These are phyloP conservation scores for Drosophila prosaltans DNA, from an alignment of 1,140 invertebrate species.

Conservation along the genomic window DNA sequence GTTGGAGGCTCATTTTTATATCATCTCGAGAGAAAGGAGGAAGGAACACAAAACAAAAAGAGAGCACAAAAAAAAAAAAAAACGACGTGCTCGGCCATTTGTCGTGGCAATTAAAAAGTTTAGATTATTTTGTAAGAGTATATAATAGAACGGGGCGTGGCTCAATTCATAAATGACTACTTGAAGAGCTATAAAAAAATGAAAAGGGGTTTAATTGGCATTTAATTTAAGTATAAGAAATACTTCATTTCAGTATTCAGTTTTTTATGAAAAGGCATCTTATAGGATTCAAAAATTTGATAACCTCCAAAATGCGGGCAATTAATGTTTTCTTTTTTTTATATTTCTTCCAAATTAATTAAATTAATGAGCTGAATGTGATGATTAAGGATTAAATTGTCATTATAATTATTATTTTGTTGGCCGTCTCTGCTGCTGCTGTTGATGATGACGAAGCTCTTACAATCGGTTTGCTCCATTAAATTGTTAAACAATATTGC, in stretches of 20 bases:
- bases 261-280: not conserved
- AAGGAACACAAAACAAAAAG: not conserved
- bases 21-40: slow-evolving; percentile 30
- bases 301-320: slow-evolving; percentile 42
- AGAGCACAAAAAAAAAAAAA: slow-evolving; percentile 36
- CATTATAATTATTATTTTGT: slow-evolving; percentile 24
- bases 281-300: slow-evolving; percentile 18
- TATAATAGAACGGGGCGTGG: slow-evolving; percentile 36
- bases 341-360: slow-evolving; percentile 19
- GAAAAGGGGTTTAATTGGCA: slow-evolving; percentile 40
- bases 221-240: slow-evolving; percentile 33
- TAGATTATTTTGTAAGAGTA: slow-evolving; percentile 70
- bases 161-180: slow-evolving; percentile 41
- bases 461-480: slow-evolving; percentile 10
- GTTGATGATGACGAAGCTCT: slow-evolving; percentile 3
- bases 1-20: slow-evolving; percentile 36
- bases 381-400: slow-evolving; percentile 42
- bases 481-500: slow-evolving; percentile 4
- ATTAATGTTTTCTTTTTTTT: slow-evolving; percentile 41
- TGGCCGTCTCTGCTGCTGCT: not conserved
- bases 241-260: slow-evolving; percentile 2
- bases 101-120: slow-evolving; percentile 77
- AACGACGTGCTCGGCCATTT: slow-evolving; percentile 59
- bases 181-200: slow-evolving; percentile 40
- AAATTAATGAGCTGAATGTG: slow-evolving; percentile 63